phyloP scores from a whole-genome alignment of 37 sponge, comb jelly and placozoan genomes.

The Crambe crambe region DNA sequence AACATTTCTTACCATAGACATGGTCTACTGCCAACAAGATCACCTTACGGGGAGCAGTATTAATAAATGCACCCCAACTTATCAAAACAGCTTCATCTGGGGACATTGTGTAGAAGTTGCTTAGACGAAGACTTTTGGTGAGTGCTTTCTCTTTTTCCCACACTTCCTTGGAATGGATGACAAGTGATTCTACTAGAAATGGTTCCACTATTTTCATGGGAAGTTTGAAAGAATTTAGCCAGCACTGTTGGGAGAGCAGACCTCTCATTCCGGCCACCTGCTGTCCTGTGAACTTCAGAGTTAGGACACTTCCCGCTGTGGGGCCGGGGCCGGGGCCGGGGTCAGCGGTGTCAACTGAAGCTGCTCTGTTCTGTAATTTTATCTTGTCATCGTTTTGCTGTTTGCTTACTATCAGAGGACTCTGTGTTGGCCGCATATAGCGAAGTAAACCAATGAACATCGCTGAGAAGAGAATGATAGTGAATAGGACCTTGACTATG shows the following conservation, averaged over 20 bases:
- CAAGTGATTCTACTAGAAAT: slow-evolving; percentile 9
- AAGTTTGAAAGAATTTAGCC: slow-evolving; percentile 9
- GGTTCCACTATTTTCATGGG: slow-evolving; percentile 39
- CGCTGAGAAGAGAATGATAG: no score
- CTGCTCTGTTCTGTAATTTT: no score
- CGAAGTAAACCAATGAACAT: no score
- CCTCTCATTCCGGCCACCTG: slow-evolving; percentile 41
- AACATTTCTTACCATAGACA: background rate
- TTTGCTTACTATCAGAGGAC: no score
- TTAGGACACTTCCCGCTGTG: slow-evolving; percentile 23
- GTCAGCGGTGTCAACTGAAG: no score
- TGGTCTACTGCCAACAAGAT: background rate
- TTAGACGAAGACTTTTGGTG: background rate
- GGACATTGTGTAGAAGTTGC: background rate
- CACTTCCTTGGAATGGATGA: background rate
- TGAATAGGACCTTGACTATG: no score
- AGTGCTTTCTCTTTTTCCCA: background rate
- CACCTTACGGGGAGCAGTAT: background rate
- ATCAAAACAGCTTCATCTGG: background rate
- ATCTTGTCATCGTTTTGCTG: no score
- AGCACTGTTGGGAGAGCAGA: slow-evolving; percentile 30
- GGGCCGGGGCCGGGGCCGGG: no score
- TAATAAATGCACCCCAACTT: background rate
- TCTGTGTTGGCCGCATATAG: no score
- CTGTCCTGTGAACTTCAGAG: slow-evolving; percentile 45